phyloP scores from a whole-genome alignment of 2,888 invertebrate species.

The Heteromurus nitidus region DNA sequence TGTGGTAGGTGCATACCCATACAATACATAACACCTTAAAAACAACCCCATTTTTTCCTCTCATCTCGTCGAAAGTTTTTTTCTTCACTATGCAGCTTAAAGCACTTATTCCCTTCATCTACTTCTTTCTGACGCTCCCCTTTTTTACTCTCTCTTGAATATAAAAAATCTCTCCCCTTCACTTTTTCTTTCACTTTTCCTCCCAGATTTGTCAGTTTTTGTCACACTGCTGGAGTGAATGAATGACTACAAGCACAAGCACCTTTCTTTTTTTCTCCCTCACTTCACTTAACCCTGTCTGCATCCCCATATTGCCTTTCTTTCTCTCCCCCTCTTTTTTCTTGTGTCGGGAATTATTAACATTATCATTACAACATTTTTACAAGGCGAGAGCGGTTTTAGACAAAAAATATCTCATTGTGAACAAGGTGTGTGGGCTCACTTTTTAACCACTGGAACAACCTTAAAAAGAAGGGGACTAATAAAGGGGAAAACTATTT shows the following conservation, averaged over 20 bases:
- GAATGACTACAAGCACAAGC: no score
- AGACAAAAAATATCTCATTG: background rate
- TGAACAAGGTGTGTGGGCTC: constrained; percentile 41
- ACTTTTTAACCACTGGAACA: constrained; percentile 45
- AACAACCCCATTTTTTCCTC: constrained; percentile 26
- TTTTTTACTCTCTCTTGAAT: constrained; percentile 28
- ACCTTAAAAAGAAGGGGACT: constrained; percentile 50
- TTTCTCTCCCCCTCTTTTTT: constrained; percentile 10
- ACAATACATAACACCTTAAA: no score
- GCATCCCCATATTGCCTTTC: constrained; percentile 14
- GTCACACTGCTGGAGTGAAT: constrained; percentile 32
- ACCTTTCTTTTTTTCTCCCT: constrained; percentile 32
- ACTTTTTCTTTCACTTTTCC: constrained; percentile 15
- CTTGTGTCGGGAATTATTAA: constrained; percentile 47
- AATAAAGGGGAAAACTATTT: constrained; percentile 46
- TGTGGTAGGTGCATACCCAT: no score
- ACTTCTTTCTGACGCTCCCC: no score
- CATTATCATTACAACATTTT: constrained; percentile 45
- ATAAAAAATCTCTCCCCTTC: constrained; percentile 34
- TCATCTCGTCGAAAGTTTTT: constrained; percentile 1
- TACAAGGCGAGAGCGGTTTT: constrained; percentile 41
- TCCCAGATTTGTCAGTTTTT: constrained; percentile 50
- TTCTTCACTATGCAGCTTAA: constrained; percentile 17
- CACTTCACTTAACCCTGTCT: constrained; percentile 18
- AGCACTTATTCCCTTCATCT: constrained; percentile 45